Base-by-base conservation (phyloP, 2,113 vertebrate species). In the Dinomys branickii region DNA sequence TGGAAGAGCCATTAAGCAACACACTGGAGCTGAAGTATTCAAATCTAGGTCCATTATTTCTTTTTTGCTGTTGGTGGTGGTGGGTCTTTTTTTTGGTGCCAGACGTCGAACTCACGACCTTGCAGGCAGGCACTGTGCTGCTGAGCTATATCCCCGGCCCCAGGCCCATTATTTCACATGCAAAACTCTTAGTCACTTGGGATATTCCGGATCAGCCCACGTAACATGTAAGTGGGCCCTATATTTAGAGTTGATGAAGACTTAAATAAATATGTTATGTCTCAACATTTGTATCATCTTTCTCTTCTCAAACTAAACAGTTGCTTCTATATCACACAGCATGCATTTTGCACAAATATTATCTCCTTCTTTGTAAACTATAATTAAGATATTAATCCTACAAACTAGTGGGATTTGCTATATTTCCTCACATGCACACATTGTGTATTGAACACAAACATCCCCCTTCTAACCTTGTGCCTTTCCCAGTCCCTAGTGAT, bases 161-260 rank as follows among this genome's bases (percentile, higher is more conserved):
- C n/a, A 73, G 38, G 9, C 69, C 94, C 95, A n/a, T 89, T 17
- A 84, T 80, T 87, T n/a, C n/a, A 92, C 52, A 93, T 20, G 12
- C 67, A 96, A 91, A 89, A 2, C 54, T 89, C 58, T 88, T 91
- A 89, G 89, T 80, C 54, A 94, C 41, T 89, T 54, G 19, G 33
- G 69, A 75, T 90, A 92, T 61, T 90, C 75, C 85, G 35, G 92
- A 88, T 28, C 71, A 88, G 20, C 56, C 54, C 65, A 30, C 59
- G 12, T 54, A 83, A 80, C 38, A 88, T 73, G 56, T 58, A 78
- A 93, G 17, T 94, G n/a, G 22, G 83, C 5, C 28, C 54, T 85
- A 94, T 44, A 73, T 94, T 94, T 83, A 89, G 58, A 86, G 30
- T 82, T 67, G 92, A 67, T 94, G 89, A 92, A 90, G 35, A 80